phyloP scores from a whole-genome alignment of 2,797 vertebrate species.

The Carapus acus region DNA sequence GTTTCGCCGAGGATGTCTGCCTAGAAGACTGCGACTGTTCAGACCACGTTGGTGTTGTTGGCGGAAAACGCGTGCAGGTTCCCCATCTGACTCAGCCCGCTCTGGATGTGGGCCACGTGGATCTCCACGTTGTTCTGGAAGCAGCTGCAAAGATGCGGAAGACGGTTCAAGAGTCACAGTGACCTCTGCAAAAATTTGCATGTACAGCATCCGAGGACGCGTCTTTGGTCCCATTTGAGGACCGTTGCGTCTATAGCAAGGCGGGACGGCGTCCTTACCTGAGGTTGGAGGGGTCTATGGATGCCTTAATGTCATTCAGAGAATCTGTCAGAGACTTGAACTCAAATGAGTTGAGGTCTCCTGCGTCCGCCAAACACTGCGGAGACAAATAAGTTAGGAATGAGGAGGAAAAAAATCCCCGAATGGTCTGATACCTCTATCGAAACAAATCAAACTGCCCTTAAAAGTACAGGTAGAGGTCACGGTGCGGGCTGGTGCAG shows the following conservation, averaged over 20 bases:
- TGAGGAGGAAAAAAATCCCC: too few species aligned
- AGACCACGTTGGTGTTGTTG: constrained; percentile 97
- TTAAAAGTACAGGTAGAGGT: too few species aligned
- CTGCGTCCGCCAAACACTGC: constrained; percentile 95
- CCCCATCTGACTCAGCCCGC: constrained; percentile 97
- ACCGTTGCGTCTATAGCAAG: too few species aligned
- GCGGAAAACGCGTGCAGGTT: constrained; percentile 96
- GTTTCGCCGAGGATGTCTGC: constrained; percentile 18
- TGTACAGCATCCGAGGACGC: too few species aligned
- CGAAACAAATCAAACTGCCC: too few species aligned
- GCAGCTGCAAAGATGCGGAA: constrained; percentile 71
- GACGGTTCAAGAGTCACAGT: too few species aligned
- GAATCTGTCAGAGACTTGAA: constrained; percentile 98
- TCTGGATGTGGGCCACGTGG: constrained; percentile 98
- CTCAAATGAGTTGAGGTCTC: constrained; percentile 97
- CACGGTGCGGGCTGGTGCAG: too few species aligned
- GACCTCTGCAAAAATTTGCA: too few species aligned
- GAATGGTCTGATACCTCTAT: too few species aligned
- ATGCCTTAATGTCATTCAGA: constrained; percentile 95
- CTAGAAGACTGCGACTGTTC: constrained; percentile 52
- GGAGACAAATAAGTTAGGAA: constrained; percentile 4
- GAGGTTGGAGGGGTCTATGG: constrained; percentile 94
- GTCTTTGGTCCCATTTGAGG: too few species aligned
- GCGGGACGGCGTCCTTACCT: too few species aligned
- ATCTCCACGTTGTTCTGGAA: constrained; percentile 99